Percentiles rank a stretch among this genome's conserved stretches.
Evolutionary conservation across 2,888 invertebrate genomes (phyloP).

Genomic region (Polydrusus tereticollis): DNA sequence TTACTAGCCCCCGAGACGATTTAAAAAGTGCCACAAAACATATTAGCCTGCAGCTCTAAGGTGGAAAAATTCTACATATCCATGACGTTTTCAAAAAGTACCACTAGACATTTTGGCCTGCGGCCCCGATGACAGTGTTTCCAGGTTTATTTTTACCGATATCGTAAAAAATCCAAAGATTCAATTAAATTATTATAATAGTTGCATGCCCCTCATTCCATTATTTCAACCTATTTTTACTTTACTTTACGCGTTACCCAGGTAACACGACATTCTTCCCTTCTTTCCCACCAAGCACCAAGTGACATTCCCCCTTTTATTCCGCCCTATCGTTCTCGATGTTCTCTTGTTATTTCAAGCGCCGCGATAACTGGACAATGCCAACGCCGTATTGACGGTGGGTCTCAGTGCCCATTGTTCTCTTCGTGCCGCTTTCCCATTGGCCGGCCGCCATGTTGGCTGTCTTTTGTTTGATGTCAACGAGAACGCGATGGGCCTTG

Average conservation of each 20-base stretch:
- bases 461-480: conserved; percentile 31
- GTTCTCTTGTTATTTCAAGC: conserved; percentile 41
- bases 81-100: too few species aligned
- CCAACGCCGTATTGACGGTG: conserved; percentile 18
- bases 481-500: not conserved
- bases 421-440: conserved; percentile 22
- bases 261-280: not conserved
- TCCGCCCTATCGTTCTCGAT: conserved; percentile 27
- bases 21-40: too few species aligned
- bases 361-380: conserved; percentile 37
- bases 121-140: too few species aligned
- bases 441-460: conserved; percentile 40
- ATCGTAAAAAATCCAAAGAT: too few species aligned
- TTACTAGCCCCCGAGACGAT: too few species aligned
- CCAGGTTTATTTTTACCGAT: too few species aligned
- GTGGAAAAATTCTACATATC: too few species aligned
- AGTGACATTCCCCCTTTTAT: conserved; percentile 24
- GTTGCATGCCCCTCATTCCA: too few species aligned
- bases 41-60: too few species aligned
- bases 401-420: conserved; percentile 26
- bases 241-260: not conserved
- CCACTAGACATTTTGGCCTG: too few species aligned
- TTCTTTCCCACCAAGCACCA: not conserved
- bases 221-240: not conserved
- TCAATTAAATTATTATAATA: too few species aligned